phyloP scores from a whole-genome alignment of 2,113 vertebrate species.

The Anseranas semipalmata region DNA sequence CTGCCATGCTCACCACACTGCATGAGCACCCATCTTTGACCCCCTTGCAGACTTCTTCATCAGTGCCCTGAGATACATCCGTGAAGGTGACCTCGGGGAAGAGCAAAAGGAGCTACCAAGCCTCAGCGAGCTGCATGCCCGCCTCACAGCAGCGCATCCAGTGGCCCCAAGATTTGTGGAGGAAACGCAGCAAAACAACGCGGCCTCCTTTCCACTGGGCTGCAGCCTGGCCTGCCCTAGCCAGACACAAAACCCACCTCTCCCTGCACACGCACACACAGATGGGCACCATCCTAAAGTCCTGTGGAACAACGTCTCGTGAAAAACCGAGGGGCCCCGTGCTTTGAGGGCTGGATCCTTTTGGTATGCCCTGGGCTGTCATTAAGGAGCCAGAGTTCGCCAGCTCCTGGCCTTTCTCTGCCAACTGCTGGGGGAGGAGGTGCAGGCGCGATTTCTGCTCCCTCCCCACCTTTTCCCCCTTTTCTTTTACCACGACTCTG shows the following conservation, averaged over 20 bases:
- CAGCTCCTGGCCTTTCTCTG: background rate
- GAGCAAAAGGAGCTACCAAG: background rate
- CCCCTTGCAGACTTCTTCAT: background rate
- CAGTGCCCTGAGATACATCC: background rate
- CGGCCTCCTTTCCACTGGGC: background rate
- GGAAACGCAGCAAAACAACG: background rate
- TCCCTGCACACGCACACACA: background rate
- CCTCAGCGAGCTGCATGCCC: rapidly evolving
- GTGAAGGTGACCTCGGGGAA: background rate
- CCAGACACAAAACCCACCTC: background rate
- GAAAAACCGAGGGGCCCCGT: too few species aligned
- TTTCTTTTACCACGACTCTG: background rate
- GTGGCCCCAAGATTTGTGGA: background rate
- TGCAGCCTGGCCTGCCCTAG: too few species aligned
- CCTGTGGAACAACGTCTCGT: background rate
- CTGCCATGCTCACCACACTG: rapidly evolving
- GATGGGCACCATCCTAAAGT: background rate
- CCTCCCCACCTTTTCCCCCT: background rate
- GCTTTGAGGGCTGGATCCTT: background rate
- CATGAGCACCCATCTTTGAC: background rate
- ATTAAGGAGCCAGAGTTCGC: background rate
- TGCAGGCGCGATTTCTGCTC: background rate
- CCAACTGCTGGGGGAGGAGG: background rate
- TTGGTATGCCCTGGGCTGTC: background rate
- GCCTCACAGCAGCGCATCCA: background rate